These are phyloP conservation scores for Yponomeuta evonymella DNA, from an alignment of 2,888 invertebrate species.

Conservation along the genomic window DNA sequence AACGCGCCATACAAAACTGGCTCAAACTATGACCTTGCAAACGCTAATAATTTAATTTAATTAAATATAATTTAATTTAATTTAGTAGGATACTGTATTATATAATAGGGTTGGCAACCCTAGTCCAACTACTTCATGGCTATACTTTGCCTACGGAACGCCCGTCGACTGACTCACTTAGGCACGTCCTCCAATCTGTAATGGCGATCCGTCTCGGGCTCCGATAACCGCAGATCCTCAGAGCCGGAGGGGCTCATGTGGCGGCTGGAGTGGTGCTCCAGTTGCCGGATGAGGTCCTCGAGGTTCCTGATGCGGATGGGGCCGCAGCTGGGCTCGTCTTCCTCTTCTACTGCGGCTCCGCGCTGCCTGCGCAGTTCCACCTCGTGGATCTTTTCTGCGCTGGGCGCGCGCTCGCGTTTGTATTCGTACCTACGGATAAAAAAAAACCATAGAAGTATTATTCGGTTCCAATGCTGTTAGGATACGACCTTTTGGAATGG, in stretches of 20 bases:
- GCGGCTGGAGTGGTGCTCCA: constrained; percentile 89
- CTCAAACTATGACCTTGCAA: too few relatives aligned
- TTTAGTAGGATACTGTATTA: too few relatives aligned
- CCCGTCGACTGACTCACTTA: constrained; percentile 51
- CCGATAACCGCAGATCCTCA: constrained; percentile 92
- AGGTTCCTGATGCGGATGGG: constrained; percentile 92
- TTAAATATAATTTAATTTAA: too few relatives aligned
- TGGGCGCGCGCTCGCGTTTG: constrained; percentile 78
- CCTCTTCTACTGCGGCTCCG: constrained; percentile 73
- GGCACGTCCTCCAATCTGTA: constrained; percentile 83
- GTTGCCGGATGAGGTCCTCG: constrained; percentile 91
- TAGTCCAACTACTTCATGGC: background rate
- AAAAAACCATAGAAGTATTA: too few relatives aligned
- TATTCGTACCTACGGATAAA: constrained; percentile 36
- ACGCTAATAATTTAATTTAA: too few relatives aligned
- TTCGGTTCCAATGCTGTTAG: too few relatives aligned
- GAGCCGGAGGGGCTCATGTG: constrained; percentile 95
- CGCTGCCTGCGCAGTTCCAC: constrained; percentile 77
- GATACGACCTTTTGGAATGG: too few relatives aligned
- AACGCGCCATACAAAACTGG: too few relatives aligned
- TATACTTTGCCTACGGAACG: background rate
- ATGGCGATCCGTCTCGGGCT: constrained; percentile 92
- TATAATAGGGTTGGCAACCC: too few relatives aligned
- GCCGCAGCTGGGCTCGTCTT: constrained; percentile 86
- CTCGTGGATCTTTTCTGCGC: constrained; percentile 86